A percentile compares a stretch with the other conserved stretches of the same genome.
Conservation (phyloP, 2,113 vertebrate genomes). For the Nettapus auritus region DNA sequence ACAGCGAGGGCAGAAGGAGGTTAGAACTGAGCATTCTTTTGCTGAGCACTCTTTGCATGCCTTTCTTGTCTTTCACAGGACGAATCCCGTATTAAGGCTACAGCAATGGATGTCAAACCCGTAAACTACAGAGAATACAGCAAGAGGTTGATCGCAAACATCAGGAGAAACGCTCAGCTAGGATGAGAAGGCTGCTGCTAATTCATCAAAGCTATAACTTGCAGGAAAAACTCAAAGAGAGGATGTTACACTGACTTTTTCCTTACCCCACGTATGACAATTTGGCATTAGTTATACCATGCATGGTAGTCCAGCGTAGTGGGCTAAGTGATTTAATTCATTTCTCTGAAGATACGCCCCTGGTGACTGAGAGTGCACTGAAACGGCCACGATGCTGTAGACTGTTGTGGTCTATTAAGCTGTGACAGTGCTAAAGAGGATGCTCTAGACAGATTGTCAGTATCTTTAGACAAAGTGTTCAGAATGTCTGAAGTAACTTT, state of each 20-base stretch:
- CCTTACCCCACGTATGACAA: neutral
- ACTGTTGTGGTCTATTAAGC: neutral
- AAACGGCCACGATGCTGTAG: neutral
- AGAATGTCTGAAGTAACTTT: conserved; percentile 35
- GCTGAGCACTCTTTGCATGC: neutral
- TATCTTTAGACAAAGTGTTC: conserved; percentile 37
- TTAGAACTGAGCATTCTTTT: neutral
- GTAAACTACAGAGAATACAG: conserved; percentile 92
- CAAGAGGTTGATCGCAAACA: conserved; percentile 89
- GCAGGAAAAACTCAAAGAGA: neutral
- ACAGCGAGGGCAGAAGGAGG: neutral
- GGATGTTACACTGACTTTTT: neutral
- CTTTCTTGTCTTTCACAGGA: conserved; percentile 79
- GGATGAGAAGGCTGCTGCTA: conserved; percentile 18
- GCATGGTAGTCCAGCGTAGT: neutral
- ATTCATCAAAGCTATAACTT: neutral
- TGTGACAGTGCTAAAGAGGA: neutral
- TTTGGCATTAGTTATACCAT: neutral
- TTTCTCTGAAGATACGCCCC: neutral
- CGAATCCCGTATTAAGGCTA: conserved; percentile 94
- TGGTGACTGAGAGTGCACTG: neutral
- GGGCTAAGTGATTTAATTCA: neutral
- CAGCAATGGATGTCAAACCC: conserved; percentile 89
- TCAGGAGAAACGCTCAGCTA: conserved; percentile 81
- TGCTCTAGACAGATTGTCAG: neutral